Conservation (phyloP, 2,888 invertebrate species). For the Cyaniris semiargus region DNA sequence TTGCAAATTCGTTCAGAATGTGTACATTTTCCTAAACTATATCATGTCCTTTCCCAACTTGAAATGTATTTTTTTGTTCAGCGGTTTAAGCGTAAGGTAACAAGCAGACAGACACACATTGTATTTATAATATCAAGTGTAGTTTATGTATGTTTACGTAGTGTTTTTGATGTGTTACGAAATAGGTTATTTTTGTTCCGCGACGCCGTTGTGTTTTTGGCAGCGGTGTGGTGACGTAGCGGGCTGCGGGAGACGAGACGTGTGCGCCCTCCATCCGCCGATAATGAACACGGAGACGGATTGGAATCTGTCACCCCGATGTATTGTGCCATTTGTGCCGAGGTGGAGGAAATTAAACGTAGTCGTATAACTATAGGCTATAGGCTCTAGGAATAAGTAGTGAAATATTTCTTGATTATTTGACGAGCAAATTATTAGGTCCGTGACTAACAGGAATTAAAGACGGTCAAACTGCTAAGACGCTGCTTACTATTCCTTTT, state of each 20-base stretch:
- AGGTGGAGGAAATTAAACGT: neutral
- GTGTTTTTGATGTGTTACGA: neutral
- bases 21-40: too few relatives aligned
- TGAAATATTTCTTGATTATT: too few relatives aligned
- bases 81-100: neutral
- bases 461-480: too few relatives aligned
- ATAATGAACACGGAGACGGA: neutral
- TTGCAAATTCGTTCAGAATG: too few relatives aligned
- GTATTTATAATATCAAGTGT: neutral
- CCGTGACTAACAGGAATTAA: too few relatives aligned
- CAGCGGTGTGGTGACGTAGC: neutral
- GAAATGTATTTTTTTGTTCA: too few relatives aligned
- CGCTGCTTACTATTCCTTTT: too few relatives aligned
- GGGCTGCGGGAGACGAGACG: neutral
- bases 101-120: neutral
- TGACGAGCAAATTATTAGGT: too few relatives aligned
- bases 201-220: slow-evolving; percentile 5
- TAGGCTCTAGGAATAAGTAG: neutral
- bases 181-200: neutral
- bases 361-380: neutral
- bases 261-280: neutral
- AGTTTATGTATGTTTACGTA: neutral
- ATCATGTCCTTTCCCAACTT: too few relatives aligned
- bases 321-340: neutral
- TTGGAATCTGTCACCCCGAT: neutral